These are phyloP conservation scores for Panzeria rudis DNA, from an alignment of 2,888 invertebrate species.

Conservation along the genomic window DNA sequence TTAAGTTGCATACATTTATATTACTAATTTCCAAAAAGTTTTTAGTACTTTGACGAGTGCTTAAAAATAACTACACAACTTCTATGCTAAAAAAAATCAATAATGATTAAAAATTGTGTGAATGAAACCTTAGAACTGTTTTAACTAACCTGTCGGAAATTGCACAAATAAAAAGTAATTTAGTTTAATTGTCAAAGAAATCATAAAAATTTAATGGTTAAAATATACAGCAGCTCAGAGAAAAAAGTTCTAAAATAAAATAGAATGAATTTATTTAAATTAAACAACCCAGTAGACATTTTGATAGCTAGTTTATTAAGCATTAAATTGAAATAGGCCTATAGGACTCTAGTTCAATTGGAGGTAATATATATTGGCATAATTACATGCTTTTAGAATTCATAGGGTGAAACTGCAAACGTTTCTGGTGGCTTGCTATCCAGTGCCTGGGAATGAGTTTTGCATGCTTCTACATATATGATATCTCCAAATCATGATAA, in stretches of 20 bases:
- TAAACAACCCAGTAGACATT: neutral
- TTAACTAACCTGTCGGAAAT: constrained; percentile 55
- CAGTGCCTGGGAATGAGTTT: no score
- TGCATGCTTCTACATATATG: no score
- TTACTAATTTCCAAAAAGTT: no score
- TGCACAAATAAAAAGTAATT: constrained; percentile 23
- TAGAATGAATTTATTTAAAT: neutral
- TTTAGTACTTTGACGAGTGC: neutral
- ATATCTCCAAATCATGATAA: no score
- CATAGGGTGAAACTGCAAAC: no score
- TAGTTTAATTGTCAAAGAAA: constrained; percentile 44
- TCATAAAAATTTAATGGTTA: constrained; percentile 28
- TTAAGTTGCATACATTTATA: no score
- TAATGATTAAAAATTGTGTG: constrained; percentile 49
- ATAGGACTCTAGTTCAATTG: neutral
- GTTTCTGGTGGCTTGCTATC: no score
- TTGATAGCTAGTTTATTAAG: neutral
- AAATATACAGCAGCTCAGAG: neutral
- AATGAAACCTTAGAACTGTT: constrained; percentile 59
- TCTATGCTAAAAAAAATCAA: constrained; percentile 49
- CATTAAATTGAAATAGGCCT: neutral
- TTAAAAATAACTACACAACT: neutral
- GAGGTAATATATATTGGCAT: neutral
- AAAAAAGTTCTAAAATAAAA: neutral
- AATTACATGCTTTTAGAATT: no score